Percentiles rank a stretch among this genome's conserved stretches.
phyloP scores from a whole-genome alignment of 2,113 vertebrate species.

The Cebidichthys violaceus region DNA sequence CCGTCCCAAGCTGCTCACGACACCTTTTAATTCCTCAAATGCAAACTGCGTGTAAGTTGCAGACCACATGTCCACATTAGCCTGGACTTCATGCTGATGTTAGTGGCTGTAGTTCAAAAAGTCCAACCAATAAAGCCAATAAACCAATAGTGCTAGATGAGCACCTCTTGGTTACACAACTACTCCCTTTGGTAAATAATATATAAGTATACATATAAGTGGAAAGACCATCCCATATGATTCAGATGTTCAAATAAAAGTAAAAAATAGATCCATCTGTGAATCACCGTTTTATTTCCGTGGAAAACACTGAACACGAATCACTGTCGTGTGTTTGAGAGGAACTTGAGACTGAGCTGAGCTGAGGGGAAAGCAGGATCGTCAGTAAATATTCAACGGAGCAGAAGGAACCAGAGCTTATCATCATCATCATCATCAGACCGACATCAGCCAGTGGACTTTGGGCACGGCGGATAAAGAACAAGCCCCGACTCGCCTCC shows the following conservation, averaged over 20 bases:
- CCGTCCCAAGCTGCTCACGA: too few species aligned
- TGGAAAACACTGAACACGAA: too few species aligned
- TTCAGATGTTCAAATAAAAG: background rate
- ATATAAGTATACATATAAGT: background rate
- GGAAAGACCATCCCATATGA: background rate
- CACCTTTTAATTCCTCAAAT: too few species aligned
- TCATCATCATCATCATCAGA: slow-evolving; percentile 7
- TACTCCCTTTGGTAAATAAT: background rate
- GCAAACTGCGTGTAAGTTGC: too few species aligned
- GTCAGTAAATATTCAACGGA: slow-evolving; percentile 1
- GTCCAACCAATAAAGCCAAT: background rate
- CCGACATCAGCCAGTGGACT: background rate
- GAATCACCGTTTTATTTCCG: background rate
- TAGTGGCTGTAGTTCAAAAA: background rate
- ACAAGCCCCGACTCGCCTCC: background rate
- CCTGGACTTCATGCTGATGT: background rate
- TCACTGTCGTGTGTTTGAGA: background rate
- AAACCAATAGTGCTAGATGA: background rate
- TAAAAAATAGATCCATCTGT: too few species aligned
- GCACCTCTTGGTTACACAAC: background rate
- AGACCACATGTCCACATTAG: too few species aligned
- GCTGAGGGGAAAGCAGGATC: background rate
- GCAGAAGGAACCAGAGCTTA: background rate
- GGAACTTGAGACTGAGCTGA: background rate
- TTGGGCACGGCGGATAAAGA: background rate